These are phyloP conservation scores for Blennius ocellaris DNA, from an alignment of 2,113 vertebrate species.

Conservation along the genomic window DNA sequence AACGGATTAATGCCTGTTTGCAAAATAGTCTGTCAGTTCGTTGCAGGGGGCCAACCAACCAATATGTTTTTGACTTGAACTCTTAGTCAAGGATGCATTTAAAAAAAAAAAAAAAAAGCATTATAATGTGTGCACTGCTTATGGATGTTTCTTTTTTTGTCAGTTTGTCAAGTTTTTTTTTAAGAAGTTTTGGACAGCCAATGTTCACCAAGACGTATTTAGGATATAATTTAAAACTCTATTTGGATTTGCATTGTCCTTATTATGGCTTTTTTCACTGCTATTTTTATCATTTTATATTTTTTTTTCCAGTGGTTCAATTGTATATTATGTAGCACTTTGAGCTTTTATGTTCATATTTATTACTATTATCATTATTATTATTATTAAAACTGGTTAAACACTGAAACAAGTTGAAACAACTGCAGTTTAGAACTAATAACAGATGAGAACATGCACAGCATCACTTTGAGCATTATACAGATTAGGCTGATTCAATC, in stretches of 20 bases:
- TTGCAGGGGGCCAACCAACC: slow-evolving; percentile 29
- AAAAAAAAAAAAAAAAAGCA: not conserved
- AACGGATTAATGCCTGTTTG: slow-evolving; percentile 46
- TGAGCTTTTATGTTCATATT: no score
- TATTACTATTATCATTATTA: no score
- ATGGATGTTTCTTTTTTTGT: not conserved
- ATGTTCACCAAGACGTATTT: no score
- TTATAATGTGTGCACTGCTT: not conserved
- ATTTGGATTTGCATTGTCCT: no score
- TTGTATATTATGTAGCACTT: no score
- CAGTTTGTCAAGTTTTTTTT: not conserved
- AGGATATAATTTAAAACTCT: no score
- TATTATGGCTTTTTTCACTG: no score
- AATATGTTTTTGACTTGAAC: slow-evolving; percentile 26
- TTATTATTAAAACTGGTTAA: not conserved
- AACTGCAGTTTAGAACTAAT: not conserved
- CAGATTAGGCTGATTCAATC: slow-evolving; percentile 60
- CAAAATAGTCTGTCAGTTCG: slow-evolving; percentile 38
- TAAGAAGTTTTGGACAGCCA: not conserved
- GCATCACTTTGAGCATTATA: slow-evolving; percentile 29
- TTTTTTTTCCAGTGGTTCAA: no score
- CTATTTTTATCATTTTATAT: no score
- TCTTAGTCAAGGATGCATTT: slow-evolving; percentile 1
- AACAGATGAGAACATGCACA: not conserved
- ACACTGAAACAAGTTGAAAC: not conserved